These are phyloP conservation scores for Entomobrya multifasciata DNA, from an alignment of 2,888 invertebrate species.

Conservation along the genomic window DNA sequence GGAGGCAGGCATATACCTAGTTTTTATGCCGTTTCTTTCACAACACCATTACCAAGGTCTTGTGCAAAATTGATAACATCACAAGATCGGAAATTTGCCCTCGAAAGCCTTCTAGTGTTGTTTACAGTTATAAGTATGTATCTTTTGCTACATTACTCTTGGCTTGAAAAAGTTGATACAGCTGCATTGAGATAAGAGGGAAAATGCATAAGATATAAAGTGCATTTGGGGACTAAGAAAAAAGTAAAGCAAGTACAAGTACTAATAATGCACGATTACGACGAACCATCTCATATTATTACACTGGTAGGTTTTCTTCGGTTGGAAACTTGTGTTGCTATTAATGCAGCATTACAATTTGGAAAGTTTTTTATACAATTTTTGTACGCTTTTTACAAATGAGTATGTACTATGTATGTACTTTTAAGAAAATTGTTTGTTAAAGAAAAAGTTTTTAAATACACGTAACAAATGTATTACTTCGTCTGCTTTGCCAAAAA, in stretches of 20 bases:
- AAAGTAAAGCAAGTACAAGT: constrained; percentile 13
- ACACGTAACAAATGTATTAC: constrained; percentile 28
- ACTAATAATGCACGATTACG: constrained; percentile 27
- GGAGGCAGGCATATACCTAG: neutral
- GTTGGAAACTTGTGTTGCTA: neutral
- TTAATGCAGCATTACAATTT: constrained; percentile 8
- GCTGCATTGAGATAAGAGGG: neutral
- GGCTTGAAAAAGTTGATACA: constrained; percentile 35
- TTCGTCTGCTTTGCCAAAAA: neutral
- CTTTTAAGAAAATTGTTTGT: constrained; percentile 39
- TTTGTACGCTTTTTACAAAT: constrained; percentile 17
- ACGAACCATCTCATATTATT: neutral
- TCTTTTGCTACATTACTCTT: constrained; percentile 6
- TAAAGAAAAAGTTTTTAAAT: constrained; percentile 41
- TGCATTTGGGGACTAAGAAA: constrained; percentile 18
- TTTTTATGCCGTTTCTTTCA: constrained; percentile 44
- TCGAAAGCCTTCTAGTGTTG: constrained; percentile 40
- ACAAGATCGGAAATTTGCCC: constrained; percentile 44
- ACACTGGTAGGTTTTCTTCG: neutral
- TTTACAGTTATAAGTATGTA: neutral
- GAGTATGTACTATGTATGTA: constrained; percentile 5
- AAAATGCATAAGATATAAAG: constrained; percentile 16
- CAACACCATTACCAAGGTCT: constrained; percentile 38
- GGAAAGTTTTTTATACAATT: constrained; percentile 24
- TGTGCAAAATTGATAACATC: constrained; percentile 55